Evolutionary conservation across 2,113 vertebrate species (phyloP), one percentile per base, ranked within the genome.

Genomic region (Synchiropus splendidus): DNA sequence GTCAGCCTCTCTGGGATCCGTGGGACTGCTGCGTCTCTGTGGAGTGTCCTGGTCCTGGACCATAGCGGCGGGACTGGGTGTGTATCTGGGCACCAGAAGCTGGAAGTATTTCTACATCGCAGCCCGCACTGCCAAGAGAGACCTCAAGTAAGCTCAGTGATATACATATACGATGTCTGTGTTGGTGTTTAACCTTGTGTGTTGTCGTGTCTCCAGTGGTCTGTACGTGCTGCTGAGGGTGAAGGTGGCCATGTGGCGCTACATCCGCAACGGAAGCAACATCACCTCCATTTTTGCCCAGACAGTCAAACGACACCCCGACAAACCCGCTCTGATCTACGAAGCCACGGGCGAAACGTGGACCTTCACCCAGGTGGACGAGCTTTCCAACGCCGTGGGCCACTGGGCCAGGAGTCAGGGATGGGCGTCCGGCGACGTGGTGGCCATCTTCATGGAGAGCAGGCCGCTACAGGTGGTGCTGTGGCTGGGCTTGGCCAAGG

Each of bases 11-110:
- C 61, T 86, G 58, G 84, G 84, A 14, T 85, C 84, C n/a, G 10
- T 86, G 69, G 81, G 83, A 61, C 65, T 87, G 61, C 54, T 86
- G 41, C 84, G 89, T 16, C 67, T 92, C 43, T 69, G 91, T 6
- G 89, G 89, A 13, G 70, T 90, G 39, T 86, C 90, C 44, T 95
- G 92, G 92, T 59, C 83, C 52, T 95, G 91, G 92, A 90, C 86
- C 49, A 13, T 90, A 21, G 88, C 83, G 15, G 90, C 85, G 1
- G 80, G 86, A 15, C 55, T 95, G 11, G 83, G 86, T 2, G 54
- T 92, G 13, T 92, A 90, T 74, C 75, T 94, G 41, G 86, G 89
- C 18, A 72, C 84, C 2, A 90, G 86, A 2, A 89, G 88, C 16
- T 95, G 92, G 92, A 84, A 81, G 30, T 90, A 89, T 74, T 81